Evolutionary conservation across 2,888 invertebrate species (phyloP).

Genomic region (Ectemnius continuus): DNA sequence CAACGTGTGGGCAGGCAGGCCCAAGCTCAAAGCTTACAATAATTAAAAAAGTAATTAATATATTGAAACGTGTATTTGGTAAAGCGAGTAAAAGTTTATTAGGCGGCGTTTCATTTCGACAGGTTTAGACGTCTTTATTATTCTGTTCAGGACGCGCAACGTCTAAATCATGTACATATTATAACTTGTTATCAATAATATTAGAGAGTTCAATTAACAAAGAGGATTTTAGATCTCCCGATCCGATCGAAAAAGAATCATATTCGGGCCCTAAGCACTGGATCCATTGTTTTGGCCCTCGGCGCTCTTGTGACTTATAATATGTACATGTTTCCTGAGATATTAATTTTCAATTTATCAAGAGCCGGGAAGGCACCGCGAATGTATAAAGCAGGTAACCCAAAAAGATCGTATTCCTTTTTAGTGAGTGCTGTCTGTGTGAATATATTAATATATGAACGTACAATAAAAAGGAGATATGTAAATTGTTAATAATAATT

Average conservation of each 20-base stretch:
- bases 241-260: slow-evolving; percentile 5
- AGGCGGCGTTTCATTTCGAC: slow-evolving; percentile 59
- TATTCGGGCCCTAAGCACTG: background rate
- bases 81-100: slow-evolving; percentile 49
- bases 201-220: slow-evolving; percentile 66
- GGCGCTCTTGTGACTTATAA: background rate
- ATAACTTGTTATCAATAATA: slow-evolving; percentile 65
- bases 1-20: slow-evolving; percentile 50
- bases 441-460: slow-evolving; percentile 23
- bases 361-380: background rate
- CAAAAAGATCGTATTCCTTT: slow-evolving; percentile 17
- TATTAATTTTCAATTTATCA: background rate
- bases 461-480: slow-evolving; percentile 24
- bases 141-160: slow-evolving; percentile 62
- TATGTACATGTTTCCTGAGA: background rate
- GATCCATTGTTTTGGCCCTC: background rate
- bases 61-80: slow-evolving; percentile 44
- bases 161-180: slow-evolving; percentile 66
- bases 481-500: slow-evolving; percentile 35
- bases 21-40: slow-evolving; percentile 74
- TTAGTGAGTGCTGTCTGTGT: slow-evolving; percentile 19
- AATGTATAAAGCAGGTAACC: slow-evolving; percentile 7
- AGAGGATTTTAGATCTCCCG: slow-evolving; percentile 55
- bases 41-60: slow-evolving; percentile 62
- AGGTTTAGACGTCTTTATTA: slow-evolving; percentile 65